Evolutionary conservation across 2,113 vertebrate species (phyloP).

Genomic region (Gadus macrocephalus): DNA sequence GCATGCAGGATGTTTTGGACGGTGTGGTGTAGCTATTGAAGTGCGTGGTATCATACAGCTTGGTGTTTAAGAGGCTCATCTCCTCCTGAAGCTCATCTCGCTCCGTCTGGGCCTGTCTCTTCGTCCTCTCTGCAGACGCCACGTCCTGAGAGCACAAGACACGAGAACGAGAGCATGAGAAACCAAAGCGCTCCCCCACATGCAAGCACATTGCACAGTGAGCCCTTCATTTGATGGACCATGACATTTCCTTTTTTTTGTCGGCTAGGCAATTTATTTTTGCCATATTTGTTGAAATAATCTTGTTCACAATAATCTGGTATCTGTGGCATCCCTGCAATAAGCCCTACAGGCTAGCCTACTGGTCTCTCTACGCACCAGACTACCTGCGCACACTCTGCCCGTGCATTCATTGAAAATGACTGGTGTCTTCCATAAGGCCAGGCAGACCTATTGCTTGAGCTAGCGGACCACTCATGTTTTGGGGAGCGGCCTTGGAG

Average conservation of each 20-base stretch:
- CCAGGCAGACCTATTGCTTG: too few relatives aligned
- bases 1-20: not conserved
- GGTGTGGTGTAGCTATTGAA: not conserved
- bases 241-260: not conserved
- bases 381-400: too few relatives aligned
- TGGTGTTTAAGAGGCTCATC: slow-evolving; percentile 81
- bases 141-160: slow-evolving; percentile 76
- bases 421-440: too few relatives aligned
- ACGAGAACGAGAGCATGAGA: not conserved
- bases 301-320: too few relatives aligned
- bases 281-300: not conserved
- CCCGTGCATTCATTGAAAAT: too few relatives aligned
- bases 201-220: too few relatives aligned
- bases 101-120: slow-evolving; percentile 87
- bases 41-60: slow-evolving; percentile 74
- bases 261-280: not conserved
- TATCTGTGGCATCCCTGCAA: too few relatives aligned
- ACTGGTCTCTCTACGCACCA: too few relatives aligned
- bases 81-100: slow-evolving; percentile 95
- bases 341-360: too few relatives aligned
- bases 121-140: slow-evolving; percentile 84
- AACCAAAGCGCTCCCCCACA: not conserved
- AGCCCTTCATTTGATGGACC: too few relatives aligned
- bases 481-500: too few relatives aligned
- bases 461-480: too few relatives aligned